Percentiles rank a stretch among this genome's conserved stretches.
Conservation (phyloP, 2,888 invertebrate species). For the Yponomeuta sedellus region DNA sequence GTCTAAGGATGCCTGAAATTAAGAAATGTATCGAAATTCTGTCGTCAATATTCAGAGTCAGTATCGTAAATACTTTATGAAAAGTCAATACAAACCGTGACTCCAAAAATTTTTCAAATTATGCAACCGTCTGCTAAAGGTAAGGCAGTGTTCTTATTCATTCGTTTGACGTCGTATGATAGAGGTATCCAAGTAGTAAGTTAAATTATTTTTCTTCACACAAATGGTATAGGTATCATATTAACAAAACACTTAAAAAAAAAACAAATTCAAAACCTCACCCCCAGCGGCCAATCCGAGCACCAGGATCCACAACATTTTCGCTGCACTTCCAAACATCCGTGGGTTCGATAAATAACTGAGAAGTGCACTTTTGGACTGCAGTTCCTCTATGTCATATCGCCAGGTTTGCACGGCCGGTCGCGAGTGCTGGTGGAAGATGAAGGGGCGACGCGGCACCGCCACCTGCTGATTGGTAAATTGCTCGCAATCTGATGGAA, state of each 20-base stretch:
- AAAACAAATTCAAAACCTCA: slow-evolving; percentile 20
- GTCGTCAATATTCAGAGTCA: too few species aligned
- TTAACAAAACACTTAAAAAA: background rate
- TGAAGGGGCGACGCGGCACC: slow-evolving; percentile 2
- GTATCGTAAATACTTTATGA: too few species aligned
- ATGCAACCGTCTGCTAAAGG: too few species aligned
- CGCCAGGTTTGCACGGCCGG: background rate
- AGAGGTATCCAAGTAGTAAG: too few species aligned
- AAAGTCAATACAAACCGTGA: too few species aligned
- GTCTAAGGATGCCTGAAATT: too few species aligned
- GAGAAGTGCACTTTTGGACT: slow-evolving; percentile 13
- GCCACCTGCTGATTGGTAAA: slow-evolving; percentile 57
- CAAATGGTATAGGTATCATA: background rate
- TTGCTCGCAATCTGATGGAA: slow-evolving; percentile 45
- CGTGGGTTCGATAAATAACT: background rate
- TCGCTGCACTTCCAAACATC: slow-evolving; percentile 12
- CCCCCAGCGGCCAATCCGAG: slow-evolving; percentile 28
- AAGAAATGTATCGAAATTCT: too few species aligned
- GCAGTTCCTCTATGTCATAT: slow-evolving; percentile 13
- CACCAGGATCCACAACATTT: slow-evolving; percentile 27
- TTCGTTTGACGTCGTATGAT: too few species aligned
- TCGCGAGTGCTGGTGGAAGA: background rate
- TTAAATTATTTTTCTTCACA: too few species aligned
- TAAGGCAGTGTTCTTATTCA: too few species aligned
- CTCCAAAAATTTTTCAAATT: too few species aligned